A percentile compares a stretch with the other conserved stretches of the same genome.
phyloP scores from a whole-genome alignment of 2,888 invertebrate species.

The Chaetogeoica ovagalla region DNA sequence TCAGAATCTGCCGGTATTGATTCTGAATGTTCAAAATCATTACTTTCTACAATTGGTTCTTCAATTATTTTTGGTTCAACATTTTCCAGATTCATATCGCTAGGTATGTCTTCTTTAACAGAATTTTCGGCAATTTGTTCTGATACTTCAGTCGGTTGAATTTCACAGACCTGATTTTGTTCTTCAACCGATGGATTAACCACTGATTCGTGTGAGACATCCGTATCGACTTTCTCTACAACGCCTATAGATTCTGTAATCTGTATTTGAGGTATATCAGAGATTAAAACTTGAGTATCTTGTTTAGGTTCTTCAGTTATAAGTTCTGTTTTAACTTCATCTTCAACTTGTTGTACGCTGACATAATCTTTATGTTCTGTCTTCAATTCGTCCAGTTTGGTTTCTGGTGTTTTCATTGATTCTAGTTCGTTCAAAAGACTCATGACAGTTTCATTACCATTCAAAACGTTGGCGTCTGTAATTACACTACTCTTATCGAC shows the following conservation, averaged over 20 bases:
- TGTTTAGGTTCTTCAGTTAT: constrained; percentile 8
- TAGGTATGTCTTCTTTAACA: constrained; percentile 3
- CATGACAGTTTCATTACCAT: constrained; percentile 45
- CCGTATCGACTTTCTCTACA: neutral
- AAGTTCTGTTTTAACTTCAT: neutral
- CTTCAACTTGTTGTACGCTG: neutral
- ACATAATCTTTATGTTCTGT: neutral
- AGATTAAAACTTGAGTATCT: constrained; percentile 27
- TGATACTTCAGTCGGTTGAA: constrained; percentile 14
- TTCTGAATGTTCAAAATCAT: constrained; percentile 13
- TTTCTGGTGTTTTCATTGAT: constrained; percentile 47
- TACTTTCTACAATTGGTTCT: constrained; percentile 16
- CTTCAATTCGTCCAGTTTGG: constrained; percentile 34
- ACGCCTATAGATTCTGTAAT: constrained; percentile 7
- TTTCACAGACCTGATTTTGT: constrained; percentile 6
- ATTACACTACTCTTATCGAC: constrained; percentile 47
- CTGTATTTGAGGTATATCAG: constrained; percentile 21
- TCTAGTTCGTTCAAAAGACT: constrained; percentile 42
- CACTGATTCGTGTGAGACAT: neutral
- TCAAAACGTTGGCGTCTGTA: constrained; percentile 22
- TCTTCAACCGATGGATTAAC: neutral
- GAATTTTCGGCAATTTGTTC: neutral
- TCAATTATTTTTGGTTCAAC: constrained; percentile 1
- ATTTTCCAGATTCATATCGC: constrained; percentile 16
- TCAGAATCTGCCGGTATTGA: constrained; percentile 41